Conservation (phyloP, 2,888 invertebrate genomes). For the Caenorhabditis wallacei region DNA sequence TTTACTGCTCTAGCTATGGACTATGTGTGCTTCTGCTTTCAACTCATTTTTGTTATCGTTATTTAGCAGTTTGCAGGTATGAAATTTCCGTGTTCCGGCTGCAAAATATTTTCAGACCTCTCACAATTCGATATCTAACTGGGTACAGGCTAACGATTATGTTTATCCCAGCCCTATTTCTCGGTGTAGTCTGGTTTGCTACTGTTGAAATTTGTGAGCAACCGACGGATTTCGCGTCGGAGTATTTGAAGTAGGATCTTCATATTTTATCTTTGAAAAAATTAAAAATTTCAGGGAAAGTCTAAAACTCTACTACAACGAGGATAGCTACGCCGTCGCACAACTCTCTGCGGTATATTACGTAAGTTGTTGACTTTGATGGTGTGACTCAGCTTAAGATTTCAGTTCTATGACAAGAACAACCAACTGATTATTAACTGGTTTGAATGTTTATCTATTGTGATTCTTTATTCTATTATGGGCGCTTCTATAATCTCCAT, state of each 20-base stretch:
- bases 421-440: slow-evolving; percentile 4
- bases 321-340: slow-evolving; percentile 21
- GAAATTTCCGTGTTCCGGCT: not conserved
- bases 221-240: not conserved
- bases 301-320: slow-evolving; percentile 11
- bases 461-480: slow-evolving; percentile 19
- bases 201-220: slow-evolving; percentile 5
- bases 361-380: slow-evolving; percentile 2
- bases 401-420: slow-evolving; percentile 20
- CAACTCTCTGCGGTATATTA: slow-evolving; percentile 25
- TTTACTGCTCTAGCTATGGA: slow-evolving; percentile 36
- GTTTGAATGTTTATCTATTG: not conserved
- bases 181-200: slow-evolving; percentile 19
- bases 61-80: slow-evolving; percentile 28
- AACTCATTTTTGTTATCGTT: slow-evolving; percentile 41
- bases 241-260: slow-evolving; percentile 7
- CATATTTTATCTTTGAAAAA: not conserved
- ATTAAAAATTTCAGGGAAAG: slow-evolving; percentile 17
- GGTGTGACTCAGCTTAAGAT: not conserved
- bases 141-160: slow-evolving; percentile 1
- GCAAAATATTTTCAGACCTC: slow-evolving; percentile 23
- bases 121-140: not conserved
- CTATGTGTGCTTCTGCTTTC: slow-evolving; percentile 7
- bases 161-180: slow-evolving; percentile 4
- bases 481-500: not conserved